Evolutionary conservation across 2,797 vertebrate species (phyloP).

Genomic region (Cichlasoma orientale): DNA sequence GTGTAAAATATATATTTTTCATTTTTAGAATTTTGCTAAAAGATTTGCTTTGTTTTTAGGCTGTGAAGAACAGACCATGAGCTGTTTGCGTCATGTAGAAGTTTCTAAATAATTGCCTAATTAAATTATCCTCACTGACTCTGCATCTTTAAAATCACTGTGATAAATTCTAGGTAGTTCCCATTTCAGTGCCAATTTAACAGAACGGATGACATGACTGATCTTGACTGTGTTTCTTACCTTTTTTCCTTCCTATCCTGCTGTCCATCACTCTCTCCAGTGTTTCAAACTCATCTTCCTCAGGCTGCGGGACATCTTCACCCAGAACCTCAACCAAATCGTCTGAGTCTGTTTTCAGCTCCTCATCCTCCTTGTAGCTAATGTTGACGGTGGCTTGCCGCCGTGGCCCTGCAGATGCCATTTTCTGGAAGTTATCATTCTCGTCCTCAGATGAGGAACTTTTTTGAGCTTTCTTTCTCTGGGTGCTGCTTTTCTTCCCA

Average conservation of each 20-base stretch:
- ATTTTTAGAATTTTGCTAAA: neutral
- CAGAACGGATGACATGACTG: neutral
- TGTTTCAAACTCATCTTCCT: conserved; percentile 98
- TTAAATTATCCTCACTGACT: neutral
- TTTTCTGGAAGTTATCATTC: conserved; percentile 88
- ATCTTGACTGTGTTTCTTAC: conserved; percentile 64
- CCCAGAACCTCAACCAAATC: conserved; percentile 95
- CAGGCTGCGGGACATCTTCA: conserved; percentile 95
- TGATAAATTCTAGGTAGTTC: neutral
- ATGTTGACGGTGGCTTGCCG: conserved; percentile 96
- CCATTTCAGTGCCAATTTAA: neutral
- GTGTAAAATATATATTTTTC: neutral
- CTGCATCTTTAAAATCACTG: neutral
- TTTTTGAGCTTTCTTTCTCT: conserved; percentile 84
- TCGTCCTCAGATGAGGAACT: conserved; percentile 91
- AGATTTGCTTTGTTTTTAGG: neutral
- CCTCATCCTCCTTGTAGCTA: conserved; percentile 99
- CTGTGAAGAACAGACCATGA: neutral
- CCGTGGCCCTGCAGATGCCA: conserved; percentile 81
- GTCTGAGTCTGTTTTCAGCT: conserved; percentile 97
- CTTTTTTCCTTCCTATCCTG: conserved; percentile 91
- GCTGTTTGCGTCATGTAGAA: neutral
- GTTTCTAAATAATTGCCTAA: neutral
- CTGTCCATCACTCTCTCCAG: conserved; percentile 96
- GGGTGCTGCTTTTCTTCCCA: conserved; percentile 87